Evolutionary conservation across 1,140 invertebrate species (phyloP), one percentile per base, ranked within the genome.

Genomic region (Leptinotarsa lineolata): DNA sequence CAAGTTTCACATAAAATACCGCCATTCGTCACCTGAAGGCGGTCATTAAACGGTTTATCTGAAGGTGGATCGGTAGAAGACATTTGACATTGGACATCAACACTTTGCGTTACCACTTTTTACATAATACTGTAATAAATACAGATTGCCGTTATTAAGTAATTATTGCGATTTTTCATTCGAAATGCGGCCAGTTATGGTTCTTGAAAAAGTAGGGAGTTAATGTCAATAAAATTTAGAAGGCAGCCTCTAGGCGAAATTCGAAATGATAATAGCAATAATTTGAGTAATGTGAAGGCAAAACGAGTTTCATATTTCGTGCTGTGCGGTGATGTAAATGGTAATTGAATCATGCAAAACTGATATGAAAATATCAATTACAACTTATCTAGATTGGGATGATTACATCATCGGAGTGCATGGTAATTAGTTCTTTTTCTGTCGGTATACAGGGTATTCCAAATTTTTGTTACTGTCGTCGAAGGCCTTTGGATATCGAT

Each of bases 41-140:
- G 21, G 15, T 65, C 63, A 65, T 65, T 65, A 65, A n/a, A 24
- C 22, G 63, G 48, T 54, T n/a, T 54, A 54, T 54, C 48, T 18
- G 48, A 54, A 54, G 48, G 48, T 54, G 48, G 48, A 18, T 16
- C 15, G 48, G 48, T 54, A 13, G 48, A 54, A 15, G 48, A 13
- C 0, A 54, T 54, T 54, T 13, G 48, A 18, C n/a, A 15, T 54
- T 16, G 21, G 15, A 65, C 61, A 63, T 39, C 24, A 65, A 65
- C 20, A 65, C 63, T 30, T 65, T 3, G 24, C 16, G 39, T 65
- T 65, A 30, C 39, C 63, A 39, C 15, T 22, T 21, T 65, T 65
- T 65, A 65, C 63, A 65, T 65, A 39, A 65, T 65, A 21, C 63
- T 65, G 18, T 24, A 65, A 65, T 65, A 65, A 65, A 65, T 65